Base-by-base conservation (phyloP, 1,140 invertebrate genomes). In the Tenebrio molitor region DNA sequence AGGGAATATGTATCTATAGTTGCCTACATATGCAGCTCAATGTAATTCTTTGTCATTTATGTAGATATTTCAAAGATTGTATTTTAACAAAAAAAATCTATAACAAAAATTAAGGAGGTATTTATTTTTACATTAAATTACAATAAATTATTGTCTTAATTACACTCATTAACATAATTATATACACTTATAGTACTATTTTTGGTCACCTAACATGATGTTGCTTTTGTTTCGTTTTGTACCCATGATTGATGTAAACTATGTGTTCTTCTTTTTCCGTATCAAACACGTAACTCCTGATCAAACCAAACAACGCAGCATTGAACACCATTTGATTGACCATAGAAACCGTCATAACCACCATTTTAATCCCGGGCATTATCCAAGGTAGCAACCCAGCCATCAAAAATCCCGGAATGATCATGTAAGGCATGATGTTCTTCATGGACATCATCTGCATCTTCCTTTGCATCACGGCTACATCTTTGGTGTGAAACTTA, bases 191-290 rank as follows among this genome's bases (percentile, higher is more conserved):
- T n/a, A n/a, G n/a, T n/a, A n/a, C n/a, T n/a, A n/a, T n/a, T n/a
- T n/a, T n/a, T n/a, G n/a, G n/a, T n/a, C n/a, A n/a, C n/a, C n/a
- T n/a, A n/a, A n/a, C n/a, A n/a, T n/a, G n/a, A n/a, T n/a, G n/a
- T n/a, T n/a, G n/a, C n/a, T n/a, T n/a, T n/a, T n/a, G 21, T 58
- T 58, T 58, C 10, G n/a, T 76, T 16, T 78, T 75, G 69, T 82
- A 83, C 5, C 82, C 82, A 67, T 80, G 71, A 78, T 83, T 83
- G 7, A 82, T 67, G 69, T 83, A 83, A 33, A 82, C 58, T 12
- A 83, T 74, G 50, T 82, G 79, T 44, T 82, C 81, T 14, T 78
- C 70, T 17, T 75, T 75, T n/a, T 65, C 69, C 2, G 67, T 65
- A 71, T 83, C 80, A 71, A 83, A 83, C 14, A 83, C 76, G 66